Conservation (phyloP, 2,113 vertebrate species). For the Xenus cinereus region DNA sequence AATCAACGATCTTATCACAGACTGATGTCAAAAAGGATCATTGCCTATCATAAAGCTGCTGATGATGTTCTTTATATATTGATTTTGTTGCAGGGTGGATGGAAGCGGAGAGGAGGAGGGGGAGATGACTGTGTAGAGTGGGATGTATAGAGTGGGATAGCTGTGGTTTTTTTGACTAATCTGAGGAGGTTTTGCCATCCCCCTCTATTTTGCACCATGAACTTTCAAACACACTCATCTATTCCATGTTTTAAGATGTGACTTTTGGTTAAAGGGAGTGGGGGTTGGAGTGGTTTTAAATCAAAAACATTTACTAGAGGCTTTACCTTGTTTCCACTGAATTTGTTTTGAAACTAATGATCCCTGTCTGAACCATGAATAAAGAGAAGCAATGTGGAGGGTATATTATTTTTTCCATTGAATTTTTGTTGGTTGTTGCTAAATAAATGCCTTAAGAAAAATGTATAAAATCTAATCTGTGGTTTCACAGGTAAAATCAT, state of each 20-base stretch:
- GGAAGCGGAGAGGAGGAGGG: neutral
- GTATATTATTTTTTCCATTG: neutral
- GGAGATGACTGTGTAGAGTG: neutral
- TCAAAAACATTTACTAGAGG: neutral
- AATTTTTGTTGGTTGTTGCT: neutral
- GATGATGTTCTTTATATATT: constrained; percentile 24
- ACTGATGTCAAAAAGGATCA: constrained; percentile 52
- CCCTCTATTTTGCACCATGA: constrained; percentile 17
- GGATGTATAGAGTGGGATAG: neutral
- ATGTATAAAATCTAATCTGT: neutral
- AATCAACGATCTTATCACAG: constrained; percentile 59
- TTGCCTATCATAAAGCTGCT: constrained; percentile 58
- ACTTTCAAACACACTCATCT: constrained; percentile 19
- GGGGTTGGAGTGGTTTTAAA: constrained; percentile 4
- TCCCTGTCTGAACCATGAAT: neutral
- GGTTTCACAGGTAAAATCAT: neutral
- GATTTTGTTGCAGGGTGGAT: constrained; percentile 25
- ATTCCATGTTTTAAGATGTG: neutral
- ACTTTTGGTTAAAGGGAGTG: neutral
- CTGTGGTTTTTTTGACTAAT: constrained; percentile 6
- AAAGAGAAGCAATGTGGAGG: neutral
- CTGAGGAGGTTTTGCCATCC: neutral
- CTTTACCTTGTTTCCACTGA: constrained; percentile 20
- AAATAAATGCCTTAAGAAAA: constrained; percentile 51
- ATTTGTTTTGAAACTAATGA: neutral